Conservation (phyloP, 2,797 vertebrate genomes). For the Neosilurus hyrtlii region DNA sequence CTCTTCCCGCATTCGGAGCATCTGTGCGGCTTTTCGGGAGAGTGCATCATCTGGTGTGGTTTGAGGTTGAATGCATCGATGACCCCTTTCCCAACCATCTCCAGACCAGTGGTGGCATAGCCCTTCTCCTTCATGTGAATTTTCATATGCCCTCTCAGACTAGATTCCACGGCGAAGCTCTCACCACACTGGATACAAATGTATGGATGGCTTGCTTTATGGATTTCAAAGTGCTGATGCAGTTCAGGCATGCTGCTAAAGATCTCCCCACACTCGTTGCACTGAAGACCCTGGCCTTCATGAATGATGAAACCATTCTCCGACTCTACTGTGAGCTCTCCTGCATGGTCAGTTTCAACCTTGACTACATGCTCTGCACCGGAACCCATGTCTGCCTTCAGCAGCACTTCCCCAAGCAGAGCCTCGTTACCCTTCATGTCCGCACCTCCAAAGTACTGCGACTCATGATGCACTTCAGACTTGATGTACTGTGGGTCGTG, state of each 20-base stretch:
- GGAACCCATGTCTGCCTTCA: slow-evolving; percentile 68
- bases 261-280: slow-evolving; percentile 80
- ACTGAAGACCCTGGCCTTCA: slow-evolving; percentile 79
- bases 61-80: slow-evolving; percentile 79
- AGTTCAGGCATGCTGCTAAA: slow-evolving; percentile 79
- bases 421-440: slow-evolving; percentile 69
- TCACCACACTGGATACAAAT: slow-evolving; percentile 81
- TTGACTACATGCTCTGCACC: slow-evolving; percentile 73
- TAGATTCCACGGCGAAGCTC: slow-evolving; percentile 79
- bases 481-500: slow-evolving; percentile 77
- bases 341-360: slow-evolving; percentile 76
- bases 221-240: slow-evolving; percentile 81
- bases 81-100: slow-evolving; percentile 80
- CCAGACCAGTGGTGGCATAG: slow-evolving; percentile 75
- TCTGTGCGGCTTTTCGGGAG: slow-evolving; percentile 77
- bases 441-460: slow-evolving; percentile 74
- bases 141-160: slow-evolving; percentile 80
- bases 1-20: slow-evolving; percentile 80
- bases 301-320: slow-evolving; percentile 81
- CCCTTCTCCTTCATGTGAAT: slow-evolving; percentile 82
- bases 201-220: slow-evolving; percentile 79
- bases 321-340: slow-evolving; percentile 78
- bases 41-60: slow-evolving; percentile 80
- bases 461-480: slow-evolving; percentile 58
- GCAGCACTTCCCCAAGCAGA: slow-evolving; percentile 76